A percentile compares a stretch with the other conserved stretches of the same genome.
These are phyloP conservation scores for Calliscelio sp. DNA, from an alignment of 2,888 invertebrate genomes.

Conservation along the genomic window DNA sequence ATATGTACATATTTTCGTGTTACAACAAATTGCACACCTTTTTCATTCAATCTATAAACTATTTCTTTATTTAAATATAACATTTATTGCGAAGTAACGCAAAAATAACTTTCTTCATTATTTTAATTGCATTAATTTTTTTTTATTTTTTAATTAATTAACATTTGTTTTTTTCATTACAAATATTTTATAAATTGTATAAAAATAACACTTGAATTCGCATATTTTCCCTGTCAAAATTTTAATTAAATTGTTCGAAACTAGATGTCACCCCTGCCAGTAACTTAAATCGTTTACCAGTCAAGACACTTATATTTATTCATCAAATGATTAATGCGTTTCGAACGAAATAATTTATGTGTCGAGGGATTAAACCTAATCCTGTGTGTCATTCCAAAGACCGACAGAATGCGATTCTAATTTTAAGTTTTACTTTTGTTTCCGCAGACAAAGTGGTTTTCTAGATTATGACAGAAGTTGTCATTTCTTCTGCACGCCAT, in stretches of 20 bases:
- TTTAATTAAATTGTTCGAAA: slow-evolving; percentile 3
- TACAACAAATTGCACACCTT: slow-evolving; percentile 16
- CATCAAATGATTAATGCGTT: slow-evolving; percentile 11
- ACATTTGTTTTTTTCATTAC: no score
- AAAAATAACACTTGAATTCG: no score
- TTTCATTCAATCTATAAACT: background rate
- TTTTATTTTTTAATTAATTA: background rate
- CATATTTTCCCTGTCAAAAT: slow-evolving; percentile 1
- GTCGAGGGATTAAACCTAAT: slow-evolving; percentile 10
- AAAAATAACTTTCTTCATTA: no score
- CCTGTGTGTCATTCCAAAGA: background rate
- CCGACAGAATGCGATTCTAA: background rate
- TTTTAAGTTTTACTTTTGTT: slow-evolving; percentile 3
- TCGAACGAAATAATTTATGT: slow-evolving; percentile 19
- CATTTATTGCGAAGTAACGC: no score
- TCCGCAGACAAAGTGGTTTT: no score
- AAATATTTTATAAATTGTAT: no score
- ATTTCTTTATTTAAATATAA: background rate
- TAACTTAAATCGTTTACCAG: background rate
- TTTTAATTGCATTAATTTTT: no score
- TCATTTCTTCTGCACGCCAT: background rate
- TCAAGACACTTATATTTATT: slow-evolving; percentile 5
- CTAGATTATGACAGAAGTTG: background rate
- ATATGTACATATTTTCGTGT: slow-evolving; percentile 49
- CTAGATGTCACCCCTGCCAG: slow-evolving; percentile 2